Conservation (phyloP, 2,888 invertebrate species). For the Apotomis turbidana region DNA sequence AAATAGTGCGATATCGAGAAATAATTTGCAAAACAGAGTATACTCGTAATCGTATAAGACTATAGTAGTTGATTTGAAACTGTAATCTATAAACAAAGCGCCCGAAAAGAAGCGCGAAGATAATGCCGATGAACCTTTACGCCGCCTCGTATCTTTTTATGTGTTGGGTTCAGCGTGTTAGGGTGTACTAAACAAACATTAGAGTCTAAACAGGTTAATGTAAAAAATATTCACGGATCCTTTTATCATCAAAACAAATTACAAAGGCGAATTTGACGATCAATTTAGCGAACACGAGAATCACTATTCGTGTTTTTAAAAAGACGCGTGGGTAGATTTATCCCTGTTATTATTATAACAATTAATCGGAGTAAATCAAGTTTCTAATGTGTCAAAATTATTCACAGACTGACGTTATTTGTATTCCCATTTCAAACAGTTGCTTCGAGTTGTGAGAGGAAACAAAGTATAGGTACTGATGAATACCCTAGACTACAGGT, state of each 20-base stretch:
- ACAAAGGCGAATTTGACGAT: not conserved
- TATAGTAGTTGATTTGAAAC: not conserved
- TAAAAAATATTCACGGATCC: constrained; percentile 1
- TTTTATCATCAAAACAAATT: constrained; percentile 1
- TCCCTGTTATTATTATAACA: too few species aligned
- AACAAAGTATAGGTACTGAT: too few species aligned
- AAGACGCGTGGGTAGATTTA: too few species aligned
- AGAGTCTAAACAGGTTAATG: constrained; percentile 17
- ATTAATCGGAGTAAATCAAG: too few species aligned
- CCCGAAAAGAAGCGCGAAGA: constrained; percentile 22
- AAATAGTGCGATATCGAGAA: too few species aligned
- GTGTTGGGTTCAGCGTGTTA: constrained; percentile 17
- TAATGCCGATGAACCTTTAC: constrained; percentile 21
- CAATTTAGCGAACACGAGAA: not conserved
- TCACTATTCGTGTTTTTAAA: not conserved
- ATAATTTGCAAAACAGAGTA: too few species aligned
- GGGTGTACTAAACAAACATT: constrained; percentile 21
- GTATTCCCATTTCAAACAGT: too few species aligned
- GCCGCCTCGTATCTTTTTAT: constrained; percentile 21
- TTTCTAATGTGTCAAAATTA: too few species aligned
- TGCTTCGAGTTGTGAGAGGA: too few species aligned
- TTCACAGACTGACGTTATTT: too few species aligned
- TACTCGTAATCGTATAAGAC: not conserved
- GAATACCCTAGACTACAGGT: too few species aligned
- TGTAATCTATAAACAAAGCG: not conserved